Evolutionary conservation across 2,797 vertebrate genomes (phyloP), one percentile per base, ranked within the genome.

Genomic region (Odontamblyopus rebecca): DNA sequence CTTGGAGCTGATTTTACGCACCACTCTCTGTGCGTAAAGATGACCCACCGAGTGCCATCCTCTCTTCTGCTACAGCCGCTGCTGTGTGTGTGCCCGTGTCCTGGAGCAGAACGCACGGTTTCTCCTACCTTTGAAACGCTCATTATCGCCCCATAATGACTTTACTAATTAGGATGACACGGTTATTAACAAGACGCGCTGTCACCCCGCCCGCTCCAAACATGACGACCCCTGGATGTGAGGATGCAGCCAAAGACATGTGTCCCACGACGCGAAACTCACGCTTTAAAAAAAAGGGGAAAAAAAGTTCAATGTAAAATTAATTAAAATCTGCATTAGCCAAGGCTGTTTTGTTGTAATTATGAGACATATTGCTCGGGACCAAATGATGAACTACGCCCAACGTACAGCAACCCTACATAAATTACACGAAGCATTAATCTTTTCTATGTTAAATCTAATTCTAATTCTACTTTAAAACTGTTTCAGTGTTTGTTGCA

Each of bases 141-240:
- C 93, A 96, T 96, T 96, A 95, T 92, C 94, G 90, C 94, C 93
- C 94, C 94, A 94, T 96, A 97, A 97, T 97, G 93, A 95, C 93
- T 94, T 89, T 89, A 93, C 95, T 96, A 95, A 97, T 97, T 94
- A 97, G 92, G 91, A 86, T 94, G 95, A 95, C 96, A 92, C 86
- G 87, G 89, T 91, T 91, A 92, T 96, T 96, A 94, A 92, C 93
- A 92, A 84, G 91, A 89, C 91, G 91, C 79, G 87, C 87, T 89
- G 89, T 85, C 94, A 89, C 89, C 90, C 88, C 93, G 79, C 82
- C 78, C 92, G 90, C 89, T 82, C 92, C 86, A 82, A 85, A 93
- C 85, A 90, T 88, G 79, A 69, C 79, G 76, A 78, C 81, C 83
- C 76, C 29, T 71, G 65, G 74, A 73, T 81, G 60, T 73, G 59